A percentile compares a stretch with the other conserved stretches of the same genome.
These are phyloP conservation scores for Ptychobarbus kaznakovi DNA, from an alignment of 2,797 vertebrate genomes.

Conservation along the genomic window DNA sequence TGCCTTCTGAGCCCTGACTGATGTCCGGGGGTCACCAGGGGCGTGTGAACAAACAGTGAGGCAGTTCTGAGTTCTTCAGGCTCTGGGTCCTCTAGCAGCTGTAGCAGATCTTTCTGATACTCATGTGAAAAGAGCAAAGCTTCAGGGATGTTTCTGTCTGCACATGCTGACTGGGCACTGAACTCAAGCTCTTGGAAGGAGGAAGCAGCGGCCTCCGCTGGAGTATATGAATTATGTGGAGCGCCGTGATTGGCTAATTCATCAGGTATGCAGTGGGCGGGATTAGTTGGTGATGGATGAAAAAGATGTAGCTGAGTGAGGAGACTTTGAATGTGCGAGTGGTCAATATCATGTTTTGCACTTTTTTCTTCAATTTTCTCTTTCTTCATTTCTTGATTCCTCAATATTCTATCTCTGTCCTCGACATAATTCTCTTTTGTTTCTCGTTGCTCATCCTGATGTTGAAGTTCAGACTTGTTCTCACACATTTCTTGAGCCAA, in stretches of 20 bases:
- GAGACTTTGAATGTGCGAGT: conserved; percentile 80
- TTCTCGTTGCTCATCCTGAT: conserved; percentile 10
- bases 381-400: conserved; percentile 10
- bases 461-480: not conserved
- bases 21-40: conserved; percentile 20
- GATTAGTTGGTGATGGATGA: conserved; percentile 60
- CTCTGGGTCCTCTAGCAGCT: conserved; percentile 80
- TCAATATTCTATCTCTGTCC: conserved; percentile 1
- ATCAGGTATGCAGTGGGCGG: conserved; percentile 15
- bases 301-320: conserved; percentile 81
- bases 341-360: conserved; percentile 72
- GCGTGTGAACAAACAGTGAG: not conserved
- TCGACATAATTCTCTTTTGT: conserved; percentile 20
- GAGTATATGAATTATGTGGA: not conserved
- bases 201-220: conserved; percentile 32
- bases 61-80: conserved; percentile 48
- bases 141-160: conserved; percentile 32
- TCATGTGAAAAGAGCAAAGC: conserved; percentile 86
- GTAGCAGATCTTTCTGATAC: conserved; percentile 82
- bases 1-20: conserved; percentile 41
- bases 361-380: conserved; percentile 34
- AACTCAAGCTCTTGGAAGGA: not conserved
- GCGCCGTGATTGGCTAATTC: conserved; percentile 32
- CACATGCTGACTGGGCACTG: not conserved
- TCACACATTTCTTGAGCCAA: conserved; percentile 26